Percentiles rank a stretch among this genome's conserved stretches.
Evolutionary conservation across 2,113 vertebrate genomes (phyloP).

Genomic region (Ornithorhynchus anatinus): DNA sequence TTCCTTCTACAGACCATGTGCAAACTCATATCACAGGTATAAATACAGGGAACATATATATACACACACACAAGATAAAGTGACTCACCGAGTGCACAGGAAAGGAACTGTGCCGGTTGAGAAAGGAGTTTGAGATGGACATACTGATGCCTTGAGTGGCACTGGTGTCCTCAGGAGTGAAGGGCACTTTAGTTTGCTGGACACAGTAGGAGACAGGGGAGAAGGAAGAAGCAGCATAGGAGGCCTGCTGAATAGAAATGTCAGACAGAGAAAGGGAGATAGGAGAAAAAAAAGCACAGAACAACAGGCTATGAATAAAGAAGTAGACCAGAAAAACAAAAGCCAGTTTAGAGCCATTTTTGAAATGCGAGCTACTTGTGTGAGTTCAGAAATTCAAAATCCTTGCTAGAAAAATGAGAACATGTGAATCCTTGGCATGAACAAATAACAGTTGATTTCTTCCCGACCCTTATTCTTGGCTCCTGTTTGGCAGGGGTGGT

Average conservation of each 20-base stretch:
- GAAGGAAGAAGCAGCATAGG: conserved; percentile 91
- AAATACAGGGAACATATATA: background rate
- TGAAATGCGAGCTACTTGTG: conserved; percentile 7
- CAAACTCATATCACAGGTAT: background rate
- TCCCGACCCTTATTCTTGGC: too few species aligned
- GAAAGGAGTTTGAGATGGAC: conserved; percentile 98
- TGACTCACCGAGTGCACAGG: conserved; percentile 95
- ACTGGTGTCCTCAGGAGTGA: conserved; percentile 88
- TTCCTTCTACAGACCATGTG: accelerated
- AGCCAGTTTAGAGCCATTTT: conserved; percentile 4
- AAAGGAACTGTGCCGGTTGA: conserved; percentile 92
- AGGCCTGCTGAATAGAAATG: conserved; percentile 81
- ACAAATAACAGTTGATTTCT: too few species aligned
- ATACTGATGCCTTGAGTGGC: conserved; percentile 92
- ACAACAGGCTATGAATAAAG: conserved; percentile 34
- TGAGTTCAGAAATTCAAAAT: background rate
- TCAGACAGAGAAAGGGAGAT: conserved; percentile 47
- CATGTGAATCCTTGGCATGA: too few species aligned
- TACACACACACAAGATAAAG: background rate
- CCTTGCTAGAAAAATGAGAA: too few species aligned
- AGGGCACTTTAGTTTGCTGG: conserved; percentile 88
- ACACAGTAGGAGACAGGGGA: conserved; percentile 93
- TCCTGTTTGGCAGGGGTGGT: too few species aligned
- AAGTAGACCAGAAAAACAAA: conserved; percentile 17
- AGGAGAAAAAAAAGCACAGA: conserved; percentile 60